Percentiles rank a stretch among this genome's conserved stretches.
Conservation (phyloP, 2,888 invertebrate genomes). For the Poecilus cupreus region DNA sequence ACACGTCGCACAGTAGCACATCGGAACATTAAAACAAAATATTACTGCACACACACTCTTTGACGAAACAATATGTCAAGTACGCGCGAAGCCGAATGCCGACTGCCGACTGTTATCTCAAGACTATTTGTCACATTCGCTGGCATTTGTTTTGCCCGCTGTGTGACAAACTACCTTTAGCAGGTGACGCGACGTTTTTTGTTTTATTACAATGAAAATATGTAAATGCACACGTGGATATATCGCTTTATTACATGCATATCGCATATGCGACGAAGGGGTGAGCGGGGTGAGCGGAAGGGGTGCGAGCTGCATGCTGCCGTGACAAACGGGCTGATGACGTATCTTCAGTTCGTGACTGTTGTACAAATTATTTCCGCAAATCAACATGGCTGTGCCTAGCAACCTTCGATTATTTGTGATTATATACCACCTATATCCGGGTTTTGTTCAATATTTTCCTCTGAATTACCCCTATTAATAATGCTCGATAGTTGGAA, state of each 20-base stretch:
- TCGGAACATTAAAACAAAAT: constrained; percentile 23
- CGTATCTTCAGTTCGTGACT: constrained; percentile 46
- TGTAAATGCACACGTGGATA: constrained; percentile 33
- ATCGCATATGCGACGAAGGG: not conserved
- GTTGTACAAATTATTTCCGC: constrained; percentile 32
- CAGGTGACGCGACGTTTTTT: constrained; percentile 20
- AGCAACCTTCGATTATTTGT: constrained; percentile 25
- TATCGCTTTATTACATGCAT: constrained; percentile 41
- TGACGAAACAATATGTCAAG: constrained; percentile 37
- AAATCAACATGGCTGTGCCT: constrained; percentile 26
- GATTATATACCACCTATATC: constrained; percentile 18
- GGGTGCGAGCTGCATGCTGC: constrained; percentile 1
- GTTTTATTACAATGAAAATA: constrained; percentile 49
- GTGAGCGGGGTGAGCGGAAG: not conserved
- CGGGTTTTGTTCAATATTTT: constrained; percentile 29
- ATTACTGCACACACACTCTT: constrained; percentile 3
- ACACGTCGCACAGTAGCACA: not conserved
- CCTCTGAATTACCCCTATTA: not conserved
- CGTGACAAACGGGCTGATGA: constrained; percentile 48
- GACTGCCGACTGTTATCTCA: constrained; percentile 8
- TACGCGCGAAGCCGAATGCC: not conserved
- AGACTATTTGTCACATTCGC: constrained; percentile 18
- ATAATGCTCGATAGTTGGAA: not conserved
- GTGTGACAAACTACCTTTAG: constrained; percentile 26
- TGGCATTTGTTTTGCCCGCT: constrained; percentile 2